Base-by-base conservation (phyloP, 2,797 vertebrate species). In the Coregonus suidteri region DNA sequence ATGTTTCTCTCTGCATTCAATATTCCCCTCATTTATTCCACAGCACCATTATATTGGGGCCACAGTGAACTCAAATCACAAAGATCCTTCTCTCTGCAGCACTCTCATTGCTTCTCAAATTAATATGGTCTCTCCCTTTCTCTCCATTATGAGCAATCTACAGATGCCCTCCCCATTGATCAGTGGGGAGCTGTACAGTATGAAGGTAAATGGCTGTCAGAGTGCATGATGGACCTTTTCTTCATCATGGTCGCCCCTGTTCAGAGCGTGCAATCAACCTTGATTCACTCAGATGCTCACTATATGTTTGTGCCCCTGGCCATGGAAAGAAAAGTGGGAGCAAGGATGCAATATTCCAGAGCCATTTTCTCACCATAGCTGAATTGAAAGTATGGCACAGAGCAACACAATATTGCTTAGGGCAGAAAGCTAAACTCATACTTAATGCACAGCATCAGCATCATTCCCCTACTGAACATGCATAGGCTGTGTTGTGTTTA, bases 131-230 rank as follows among this genome's bases (percentile, higher is more conserved):
- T 69, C 77, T 62, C 82, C 81, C 77, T 51, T 80, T 20, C 75
- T 62, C 31, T 71, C 16, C 83, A 91, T 90, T 91, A 93, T 91
- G 89, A 79, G 85, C 87, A 84, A 91, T 92, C 87, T 89, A 85
- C 91, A 86, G 87, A 90, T 83, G 85, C 83, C 84, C 41, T 47
- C 84, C 77, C 65, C 74, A 72, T 53, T 73, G 75, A 78, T 78
- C 64, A 30, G 13, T n/a, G 35, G n/a, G 13, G 51, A 62, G 51
- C 15, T 54, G 62, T 73, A 41, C 75, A 68, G 56, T 37, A 16
- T 20, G 62, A 16, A 47, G 73, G n/a, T 75, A 70, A 77, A 77
- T 65, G 65, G 75, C 37, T 70, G 66, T 77, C 72, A 20, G 51
- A 77, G 62, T 47, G 54, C 15, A 31, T 41, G 47, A 77, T 64